Percentiles rank a stretch among this genome's conserved stretches.
Conservation (phyloP, 1,140 invertebrate genomes). For the Phthorimaea operculella region DNA sequence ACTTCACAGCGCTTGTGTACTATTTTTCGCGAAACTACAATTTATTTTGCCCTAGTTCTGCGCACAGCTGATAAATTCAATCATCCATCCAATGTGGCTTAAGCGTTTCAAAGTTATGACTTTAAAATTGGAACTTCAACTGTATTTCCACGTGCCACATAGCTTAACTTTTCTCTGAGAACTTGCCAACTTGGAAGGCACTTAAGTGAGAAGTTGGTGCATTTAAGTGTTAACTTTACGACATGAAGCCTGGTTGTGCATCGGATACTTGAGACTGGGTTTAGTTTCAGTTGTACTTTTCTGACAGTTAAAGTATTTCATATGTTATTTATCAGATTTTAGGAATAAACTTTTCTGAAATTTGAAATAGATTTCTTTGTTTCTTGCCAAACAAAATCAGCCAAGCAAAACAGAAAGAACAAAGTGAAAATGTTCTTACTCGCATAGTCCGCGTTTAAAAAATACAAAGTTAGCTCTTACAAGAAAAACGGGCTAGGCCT, state of each 20-base stretch:
- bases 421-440: too few relatives aligned
- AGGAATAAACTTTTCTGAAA: too few relatives aligned
- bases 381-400: too few relatives aligned
- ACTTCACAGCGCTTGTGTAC: too few relatives aligned
- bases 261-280: not conserved
- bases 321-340: too few relatives aligned
- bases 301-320: not conserved
- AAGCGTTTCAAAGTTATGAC: not conserved
- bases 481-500: too few relatives aligned
- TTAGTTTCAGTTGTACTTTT: not conserved
- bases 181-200: conserved; percentile 17
- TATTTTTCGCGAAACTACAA: too few relatives aligned
- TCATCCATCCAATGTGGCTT: not conserved
- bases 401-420: too few relatives aligned
- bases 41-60: not conserved
- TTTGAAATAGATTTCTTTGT: too few relatives aligned
- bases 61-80: not conserved
- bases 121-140: conserved; percentile 2
- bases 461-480: too few relatives aligned
- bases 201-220: conserved; percentile 24
- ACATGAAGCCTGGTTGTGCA: not conserved
- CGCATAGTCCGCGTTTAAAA: too few relatives aligned
- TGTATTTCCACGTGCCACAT: conserved; percentile 2
- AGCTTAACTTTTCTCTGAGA: not conserved
- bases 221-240: conserved; percentile 9